Evolutionary conservation across 2,797 vertebrate genomes (phyloP), one percentile per base, ranked within the genome.

Genomic region (Anguilla marmorata): DNA sequence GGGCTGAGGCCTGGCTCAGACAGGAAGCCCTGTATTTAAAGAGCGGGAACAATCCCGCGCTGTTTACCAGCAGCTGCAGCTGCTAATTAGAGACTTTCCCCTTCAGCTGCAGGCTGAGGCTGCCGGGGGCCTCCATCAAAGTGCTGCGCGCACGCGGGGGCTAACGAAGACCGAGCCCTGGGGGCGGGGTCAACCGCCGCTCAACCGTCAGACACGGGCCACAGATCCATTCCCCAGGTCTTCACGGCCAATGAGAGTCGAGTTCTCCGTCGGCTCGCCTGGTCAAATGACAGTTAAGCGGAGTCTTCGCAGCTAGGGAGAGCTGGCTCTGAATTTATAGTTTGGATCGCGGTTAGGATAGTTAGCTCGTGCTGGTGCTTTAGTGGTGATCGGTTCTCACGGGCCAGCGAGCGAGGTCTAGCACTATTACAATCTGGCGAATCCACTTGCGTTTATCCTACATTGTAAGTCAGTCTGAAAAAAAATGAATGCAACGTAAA

Each of bases 1-100:
- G 24, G 83, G 80, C 58, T 21, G 85, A 84, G 50, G 58, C 80
- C 41, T 63, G 30, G 66, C 84, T 66, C 37, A 45, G 3, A 14
- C 82, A 87, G 33, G 45, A 14, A 9, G 50, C 82, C 86, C 52
- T 48, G 85, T 27, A 88, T 87, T 54, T 33, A 82, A 30, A 56
- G 45, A 60, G 85, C 66, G 85, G 85, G 56, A 89, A 74, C 72
- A 74, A 60, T 86, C 58, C 60, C 85, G 30, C 1, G 1, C 86
- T 56, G 48, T 83, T 60, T 45, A 74, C 60, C 12, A 85, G 69
- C 60, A 72, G 72, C 82, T 56, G 48, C 69, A 66, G 45, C 14
- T 2, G 86, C 12, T 33, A 82, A 85, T 83, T 58, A 82, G 45
- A 89, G 85, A 24, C 63, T 16, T 85, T 85, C 9, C 86, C 80